Percentiles rank a stretch among this genome's conserved stretches.
These are phyloP conservation scores for Osmerus mordax DNA, from an alignment of 2,113 vertebrate species.

Conservation along the genomic window DNA sequence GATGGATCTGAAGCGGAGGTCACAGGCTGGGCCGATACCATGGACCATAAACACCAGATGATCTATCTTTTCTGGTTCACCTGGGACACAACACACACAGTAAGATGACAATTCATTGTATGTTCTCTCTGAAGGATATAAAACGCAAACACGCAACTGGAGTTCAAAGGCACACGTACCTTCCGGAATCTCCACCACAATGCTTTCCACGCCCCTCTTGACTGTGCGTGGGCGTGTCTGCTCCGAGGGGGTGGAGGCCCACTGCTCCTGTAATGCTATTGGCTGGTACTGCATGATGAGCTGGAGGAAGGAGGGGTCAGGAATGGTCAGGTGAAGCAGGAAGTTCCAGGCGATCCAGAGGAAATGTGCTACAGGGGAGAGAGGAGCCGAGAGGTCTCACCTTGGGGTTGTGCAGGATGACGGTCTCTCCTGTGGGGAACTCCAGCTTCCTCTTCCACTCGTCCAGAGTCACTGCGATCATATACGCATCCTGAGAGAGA, in stretches of 20 bases:
- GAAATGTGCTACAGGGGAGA: background rate
- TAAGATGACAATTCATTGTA: background rate
- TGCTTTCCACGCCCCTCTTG: conserved; percentile 89
- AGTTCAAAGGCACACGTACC: conserved; percentile 66
- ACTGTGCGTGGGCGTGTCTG: conserved; percentile 86
- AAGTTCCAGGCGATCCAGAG: background rate
- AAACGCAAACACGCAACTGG: background rate
- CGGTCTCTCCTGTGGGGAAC: conserved; percentile 86
- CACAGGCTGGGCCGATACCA: conserved; percentile 94
- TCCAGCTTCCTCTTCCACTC: conserved; percentile 92
- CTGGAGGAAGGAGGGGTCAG: conserved; percentile 52
- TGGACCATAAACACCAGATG: conserved; percentile 97
- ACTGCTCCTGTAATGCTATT: conserved; percentile 78
- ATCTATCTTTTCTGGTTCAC: conserved; percentile 88
- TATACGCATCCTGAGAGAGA: conserved; percentile 82
- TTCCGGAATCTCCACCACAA: conserved; percentile 81
- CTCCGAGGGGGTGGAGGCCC: conserved; percentile 83
- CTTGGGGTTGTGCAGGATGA: conserved; percentile 97
- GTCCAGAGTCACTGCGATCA: conserved; percentile 81
- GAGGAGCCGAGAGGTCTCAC: conserved; percentile 59
- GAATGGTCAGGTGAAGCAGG: background rate
- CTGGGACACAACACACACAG: conserved; percentile 53
- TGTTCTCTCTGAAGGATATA: background rate
- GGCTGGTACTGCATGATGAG: conserved; percentile 93
- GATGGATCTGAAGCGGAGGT: conserved; percentile 91